Conservation (phyloP, 2,888 invertebrate genomes). For the Eubasilissa splendida region DNA sequence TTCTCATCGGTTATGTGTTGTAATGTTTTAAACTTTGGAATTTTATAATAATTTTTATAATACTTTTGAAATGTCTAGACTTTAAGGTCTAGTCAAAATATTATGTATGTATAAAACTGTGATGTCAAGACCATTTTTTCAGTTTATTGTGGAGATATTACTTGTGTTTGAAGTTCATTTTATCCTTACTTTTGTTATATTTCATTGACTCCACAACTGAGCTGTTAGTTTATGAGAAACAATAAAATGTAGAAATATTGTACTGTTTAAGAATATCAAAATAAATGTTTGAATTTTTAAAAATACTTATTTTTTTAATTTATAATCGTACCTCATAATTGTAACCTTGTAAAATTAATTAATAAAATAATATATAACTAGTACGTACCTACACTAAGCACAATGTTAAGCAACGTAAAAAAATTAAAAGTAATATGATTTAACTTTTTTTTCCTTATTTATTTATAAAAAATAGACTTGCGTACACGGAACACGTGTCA, state of each 20-base stretch:
- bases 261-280: slow-evolving; percentile 42
- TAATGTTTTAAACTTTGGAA: too few species aligned
- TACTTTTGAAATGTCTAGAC: background rate
- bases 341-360: too few species aligned
- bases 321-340: too few species aligned
- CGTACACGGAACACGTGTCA: too few species aligned
- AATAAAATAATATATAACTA: too few species aligned
- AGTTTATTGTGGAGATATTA: slow-evolving; percentile 35
- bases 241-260: slow-evolving; percentile 42
- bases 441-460: too few species aligned
- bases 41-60: background rate
- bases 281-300: slow-evolving; percentile 49
- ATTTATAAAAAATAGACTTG: too few species aligned
- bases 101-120: slow-evolving; percentile 49
- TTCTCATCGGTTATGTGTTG: too few species aligned
- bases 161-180: background rate
- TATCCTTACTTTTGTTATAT: background rate
- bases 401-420: too few species aligned
- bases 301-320: background rate
- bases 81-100: slow-evolving; percentile 9
- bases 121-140: slow-evolving; percentile 52
- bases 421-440: too few species aligned
- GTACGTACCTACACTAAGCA: too few species aligned
- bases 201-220: slow-evolving; percentile 23
- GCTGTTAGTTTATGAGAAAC: slow-evolving; percentile 36